These are phyloP conservation scores for Mythimna ferrago DNA, from an alignment of 2,888 invertebrate genomes.

Conservation along the genomic window DNA sequence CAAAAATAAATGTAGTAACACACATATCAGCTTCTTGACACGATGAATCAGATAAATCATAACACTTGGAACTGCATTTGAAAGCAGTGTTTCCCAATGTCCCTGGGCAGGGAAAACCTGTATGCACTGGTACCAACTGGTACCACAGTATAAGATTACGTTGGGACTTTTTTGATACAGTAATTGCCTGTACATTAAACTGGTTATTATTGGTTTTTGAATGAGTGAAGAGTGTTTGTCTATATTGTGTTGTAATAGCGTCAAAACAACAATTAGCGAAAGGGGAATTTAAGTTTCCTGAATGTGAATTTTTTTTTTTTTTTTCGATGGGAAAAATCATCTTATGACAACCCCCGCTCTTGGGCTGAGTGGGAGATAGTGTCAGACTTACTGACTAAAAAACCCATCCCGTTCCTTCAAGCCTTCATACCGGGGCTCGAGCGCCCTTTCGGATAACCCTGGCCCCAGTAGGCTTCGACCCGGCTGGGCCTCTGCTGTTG, in stretches of 20 bases:
- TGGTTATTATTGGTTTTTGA: slow-evolving; percentile 11
- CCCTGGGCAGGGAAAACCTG: neutral
- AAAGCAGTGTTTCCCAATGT: slow-evolving; percentile 12
- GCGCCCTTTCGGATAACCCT: too few species aligned
- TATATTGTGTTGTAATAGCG: neutral
- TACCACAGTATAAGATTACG: slow-evolving; percentile 5
- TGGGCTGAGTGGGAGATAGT: too few species aligned
- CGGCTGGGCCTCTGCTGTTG: too few species aligned
- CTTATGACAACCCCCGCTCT: too few species aligned
- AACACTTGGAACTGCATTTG: slow-evolving; percentile 12
- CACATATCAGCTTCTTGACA: neutral
- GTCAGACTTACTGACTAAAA: too few species aligned
- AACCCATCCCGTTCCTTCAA: too few species aligned
- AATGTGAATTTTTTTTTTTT: too few species aligned
- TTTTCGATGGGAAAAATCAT: too few species aligned
- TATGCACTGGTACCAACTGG: neutral
- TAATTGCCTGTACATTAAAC: slow-evolving; percentile 20
- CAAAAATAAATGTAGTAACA: neutral
- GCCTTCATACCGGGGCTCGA: too few species aligned
- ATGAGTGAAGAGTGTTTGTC: neutral
- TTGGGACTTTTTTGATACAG: slow-evolving; percentile 25
- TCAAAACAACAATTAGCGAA: too few species aligned
- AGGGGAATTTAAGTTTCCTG: slow-evolving; percentile 2
- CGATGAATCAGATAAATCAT: slow-evolving; percentile 12
- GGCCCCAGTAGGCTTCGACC: too few species aligned